These are phyloP conservation scores for Drusus annulatus DNA, from an alignment of 1,140 invertebrate species.

Conservation along the genomic window DNA sequence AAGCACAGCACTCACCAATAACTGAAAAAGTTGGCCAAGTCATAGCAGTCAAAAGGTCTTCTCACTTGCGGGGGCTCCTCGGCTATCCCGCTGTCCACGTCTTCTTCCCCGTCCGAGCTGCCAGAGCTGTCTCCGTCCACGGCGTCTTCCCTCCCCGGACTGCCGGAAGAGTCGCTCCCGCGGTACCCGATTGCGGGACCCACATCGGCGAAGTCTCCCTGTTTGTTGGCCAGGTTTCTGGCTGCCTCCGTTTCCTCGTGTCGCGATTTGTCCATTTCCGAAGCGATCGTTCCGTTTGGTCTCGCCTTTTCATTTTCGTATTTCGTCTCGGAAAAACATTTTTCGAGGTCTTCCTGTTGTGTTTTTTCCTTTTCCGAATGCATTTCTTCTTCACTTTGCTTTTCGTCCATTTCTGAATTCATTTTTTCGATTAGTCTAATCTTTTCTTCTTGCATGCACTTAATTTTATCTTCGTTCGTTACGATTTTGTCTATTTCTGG, in stretches of 20 bases:
- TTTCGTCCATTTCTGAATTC: not conserved
- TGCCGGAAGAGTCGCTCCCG: conserved; percentile 22
- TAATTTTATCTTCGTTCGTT: not conserved
- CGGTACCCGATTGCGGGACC: not conserved
- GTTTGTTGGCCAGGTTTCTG: too few species aligned
- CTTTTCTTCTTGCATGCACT: not conserved
- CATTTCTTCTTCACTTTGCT: too few species aligned
- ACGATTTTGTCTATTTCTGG: not conserved
- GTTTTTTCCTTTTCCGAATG: not conserved
- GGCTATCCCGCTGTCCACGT: conserved; percentile 57
- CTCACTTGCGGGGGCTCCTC: conserved; percentile 46
- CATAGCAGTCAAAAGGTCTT: conserved; percentile 55
- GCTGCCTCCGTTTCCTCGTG: too few species aligned
- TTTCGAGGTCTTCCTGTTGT: not conserved
- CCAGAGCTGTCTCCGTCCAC: conserved; percentile 3
- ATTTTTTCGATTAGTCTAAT: not conserved
- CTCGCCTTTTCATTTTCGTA: not conserved
- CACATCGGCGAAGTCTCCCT: not conserved
- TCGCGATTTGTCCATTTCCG: not conserved
- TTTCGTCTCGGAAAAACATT: not conserved
- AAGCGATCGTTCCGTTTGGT: not conserved
- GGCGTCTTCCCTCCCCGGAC: conserved; percentile 11
- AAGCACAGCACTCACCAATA: conserved; percentile 47
- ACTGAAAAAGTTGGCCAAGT: conserved; percentile 56
- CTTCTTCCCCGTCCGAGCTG: conserved; percentile 46